Evolutionary conservation across 2,113 vertebrate genomes (phyloP), one percentile per base, ranked within the genome.

Genomic region (Malurus cyaneus): DNA sequence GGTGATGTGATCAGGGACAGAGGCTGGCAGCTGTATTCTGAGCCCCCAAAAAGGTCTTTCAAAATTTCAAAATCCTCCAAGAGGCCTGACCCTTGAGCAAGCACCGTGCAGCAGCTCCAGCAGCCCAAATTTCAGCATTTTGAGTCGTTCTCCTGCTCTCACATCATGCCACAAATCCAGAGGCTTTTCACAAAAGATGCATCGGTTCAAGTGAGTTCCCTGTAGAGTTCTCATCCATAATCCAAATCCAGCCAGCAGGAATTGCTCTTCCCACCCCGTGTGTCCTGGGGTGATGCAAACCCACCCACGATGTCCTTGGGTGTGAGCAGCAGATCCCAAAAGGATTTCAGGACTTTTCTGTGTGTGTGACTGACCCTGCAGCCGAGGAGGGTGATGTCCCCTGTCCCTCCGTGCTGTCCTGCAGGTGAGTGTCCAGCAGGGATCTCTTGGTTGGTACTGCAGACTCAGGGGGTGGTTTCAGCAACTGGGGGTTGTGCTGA

Each of bases 401-500:
- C 53, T 3, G 26, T 14, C 26, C 73, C 19, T 21, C 16, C 0
- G 2, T 11, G 53, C 49, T 39, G 50, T 4, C 18, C 83, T 79
- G 65, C 29, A 47, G 53, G 26, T 2, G 1, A 24, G 41, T 46
- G 24, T 12, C 32, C 54, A 80, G 78, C 36, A 72, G 69, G 28
- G 29, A 39, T 47, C 50, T 49, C 76, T 25, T 14, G 19, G 18
- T 19, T 18, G 41, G 41, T 14, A 8, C 25, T 8, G 31, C n/a
- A 29, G 53, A 32, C 14, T 49, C 17, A 2, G 3, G 0, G 52
- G 13, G 31, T n/a, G 56, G 18, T 53, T 83, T 72, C 39, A 49
- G 47, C 0, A 0, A 5, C 42, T 8, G 34, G 6, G 5, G 17
- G 1, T 32, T 46, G 39, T n/a, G 23, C n/a, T n/a, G 66, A 42